Conservation (phyloP, 1,140 invertebrate species). For the Panulirus ornatus region DNA sequence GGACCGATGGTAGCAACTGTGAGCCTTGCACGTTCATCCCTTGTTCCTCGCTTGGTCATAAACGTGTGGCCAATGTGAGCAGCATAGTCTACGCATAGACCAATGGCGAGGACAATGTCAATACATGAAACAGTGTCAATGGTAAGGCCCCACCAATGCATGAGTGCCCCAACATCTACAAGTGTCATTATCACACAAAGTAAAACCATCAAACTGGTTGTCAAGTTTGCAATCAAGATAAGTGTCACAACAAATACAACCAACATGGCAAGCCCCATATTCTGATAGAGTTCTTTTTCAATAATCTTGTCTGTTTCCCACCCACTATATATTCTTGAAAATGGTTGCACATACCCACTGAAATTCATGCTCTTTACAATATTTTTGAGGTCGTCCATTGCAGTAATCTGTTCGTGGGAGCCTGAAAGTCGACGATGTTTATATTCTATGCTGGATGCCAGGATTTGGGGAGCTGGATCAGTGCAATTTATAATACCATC, state of each 20-base stretch:
- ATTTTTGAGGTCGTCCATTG: slow-evolving; percentile 83
- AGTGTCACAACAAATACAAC: slow-evolving; percentile 90
- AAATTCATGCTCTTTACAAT: slow-evolving; percentile 81
- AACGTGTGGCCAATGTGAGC: slow-evolving; percentile 90
- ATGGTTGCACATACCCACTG: slow-evolving; percentile 82
- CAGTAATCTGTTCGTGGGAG: slow-evolving; percentile 84
- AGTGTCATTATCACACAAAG: slow-evolving; percentile 87
- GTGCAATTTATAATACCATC: slow-evolving; percentile 83
- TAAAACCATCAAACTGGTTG: slow-evolving; percentile 86
- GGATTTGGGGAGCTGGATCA: slow-evolving; percentile 56
- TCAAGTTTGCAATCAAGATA: slow-evolving; percentile 88
- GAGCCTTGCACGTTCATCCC: slow-evolving; percentile 82
- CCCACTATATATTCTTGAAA: slow-evolving; percentile 84
- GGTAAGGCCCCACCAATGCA: slow-evolving; percentile 90
- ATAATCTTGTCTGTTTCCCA: slow-evolving; percentile 91
- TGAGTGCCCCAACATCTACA: slow-evolving; percentile 88
- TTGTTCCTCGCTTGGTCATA: slow-evolving; percentile 82
- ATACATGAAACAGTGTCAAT: slow-evolving; percentile 93
- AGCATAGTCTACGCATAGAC: slow-evolving; percentile 92
- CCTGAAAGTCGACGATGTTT: slow-evolving; percentile 77
- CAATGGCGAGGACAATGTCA: slow-evolving; percentile 89
- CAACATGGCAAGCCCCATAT: slow-evolving; percentile 87
- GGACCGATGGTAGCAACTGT: slow-evolving; percentile 88
- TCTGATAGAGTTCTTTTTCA: slow-evolving; percentile 86
- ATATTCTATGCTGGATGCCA: slow-evolving; percentile 66